Conservation (phyloP, 2,797 vertebrate genomes). For the Semotilus atromaculatus region DNA sequence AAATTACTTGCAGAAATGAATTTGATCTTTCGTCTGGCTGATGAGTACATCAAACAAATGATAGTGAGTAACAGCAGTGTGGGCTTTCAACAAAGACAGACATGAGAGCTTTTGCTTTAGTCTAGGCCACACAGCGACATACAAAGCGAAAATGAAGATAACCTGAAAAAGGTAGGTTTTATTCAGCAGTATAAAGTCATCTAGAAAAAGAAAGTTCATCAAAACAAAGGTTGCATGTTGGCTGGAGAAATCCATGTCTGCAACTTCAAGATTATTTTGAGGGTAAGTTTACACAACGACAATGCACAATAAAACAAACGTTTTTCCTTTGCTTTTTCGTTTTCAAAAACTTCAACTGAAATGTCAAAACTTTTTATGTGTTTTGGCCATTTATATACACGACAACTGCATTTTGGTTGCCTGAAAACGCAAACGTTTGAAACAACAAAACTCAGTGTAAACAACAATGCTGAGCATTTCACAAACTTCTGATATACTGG, state of each 20-base stretch:
- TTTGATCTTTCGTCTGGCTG: conserved; percentile 47
- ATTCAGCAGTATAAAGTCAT: background rate
- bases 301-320: too few relatives aligned
- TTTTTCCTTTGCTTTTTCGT: too few relatives aligned
- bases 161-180: background rate
- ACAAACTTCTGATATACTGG: too few relatives aligned
- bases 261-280: background rate
- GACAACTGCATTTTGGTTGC: too few relatives aligned
- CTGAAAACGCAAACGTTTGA: too few relatives aligned
- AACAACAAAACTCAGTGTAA: too few relatives aligned
- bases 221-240: background rate
- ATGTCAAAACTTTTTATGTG: too few relatives aligned
- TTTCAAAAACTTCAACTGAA: too few relatives aligned
- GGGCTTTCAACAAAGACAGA: background rate
- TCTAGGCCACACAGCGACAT: background rate
- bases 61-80: background rate
- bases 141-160: background rate
- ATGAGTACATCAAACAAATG: background rate
- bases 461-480: too few relatives aligned
- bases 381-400: too few relatives aligned
- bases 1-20: conserved; percentile 44
- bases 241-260: background rate
- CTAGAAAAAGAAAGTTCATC: background rate
- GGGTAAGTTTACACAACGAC: too few relatives aligned
- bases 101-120: background rate